Evolutionary conservation across 2,888 invertebrate genomes (phyloP).

Genomic region (Eretmocerus hayati): DNA sequence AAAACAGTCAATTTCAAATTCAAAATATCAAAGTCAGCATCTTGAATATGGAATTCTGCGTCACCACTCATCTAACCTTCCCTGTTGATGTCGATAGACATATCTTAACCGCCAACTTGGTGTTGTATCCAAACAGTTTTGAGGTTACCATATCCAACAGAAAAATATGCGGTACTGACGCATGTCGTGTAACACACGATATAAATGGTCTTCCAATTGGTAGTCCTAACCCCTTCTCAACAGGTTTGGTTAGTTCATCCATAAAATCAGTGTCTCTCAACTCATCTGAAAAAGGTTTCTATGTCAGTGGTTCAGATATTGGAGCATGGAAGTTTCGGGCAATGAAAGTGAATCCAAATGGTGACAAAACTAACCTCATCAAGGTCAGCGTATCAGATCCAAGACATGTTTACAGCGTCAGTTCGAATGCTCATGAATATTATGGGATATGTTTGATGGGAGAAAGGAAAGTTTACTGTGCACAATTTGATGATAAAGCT

Average conservation of each 20-base stretch:
- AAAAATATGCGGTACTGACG: not conserved
- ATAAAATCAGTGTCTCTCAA: not conserved
- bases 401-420: slow-evolving; percentile 2
- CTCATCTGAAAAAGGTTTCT: slow-evolving; percentile 7
- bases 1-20: slow-evolving; percentile 12
- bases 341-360: slow-evolving; percentile 3
- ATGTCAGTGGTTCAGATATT: slow-evolving; percentile 10
- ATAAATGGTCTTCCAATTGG: slow-evolving; percentile 2
- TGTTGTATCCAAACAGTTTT: slow-evolving; percentile 9
- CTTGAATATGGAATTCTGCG: slow-evolving; percentile 6
- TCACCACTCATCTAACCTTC: not conserved
- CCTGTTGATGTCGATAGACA: slow-evolving; percentile 6
- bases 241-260: slow-evolving; percentile 4
- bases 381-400: slow-evolving; percentile 11
- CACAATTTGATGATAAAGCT: slow-evolving; percentile 7
- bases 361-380: slow-evolving; percentile 4
- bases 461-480: slow-evolving; percentile 4
- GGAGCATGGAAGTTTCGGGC: slow-evolving; percentile 13
- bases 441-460: slow-evolving; percentile 15
- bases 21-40: slow-evolving; percentile 11
- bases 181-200: slow-evolving; percentile 12
- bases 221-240: not conserved
- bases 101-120: slow-evolving; percentile 13
- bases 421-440: slow-evolving; percentile 5
- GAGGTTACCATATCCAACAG: slow-evolving; percentile 9